These are phyloP conservation scores for Cebus imitator DNA, from an alignment of 2,113 vertebrate species.

Conservation along the genomic window DNA sequence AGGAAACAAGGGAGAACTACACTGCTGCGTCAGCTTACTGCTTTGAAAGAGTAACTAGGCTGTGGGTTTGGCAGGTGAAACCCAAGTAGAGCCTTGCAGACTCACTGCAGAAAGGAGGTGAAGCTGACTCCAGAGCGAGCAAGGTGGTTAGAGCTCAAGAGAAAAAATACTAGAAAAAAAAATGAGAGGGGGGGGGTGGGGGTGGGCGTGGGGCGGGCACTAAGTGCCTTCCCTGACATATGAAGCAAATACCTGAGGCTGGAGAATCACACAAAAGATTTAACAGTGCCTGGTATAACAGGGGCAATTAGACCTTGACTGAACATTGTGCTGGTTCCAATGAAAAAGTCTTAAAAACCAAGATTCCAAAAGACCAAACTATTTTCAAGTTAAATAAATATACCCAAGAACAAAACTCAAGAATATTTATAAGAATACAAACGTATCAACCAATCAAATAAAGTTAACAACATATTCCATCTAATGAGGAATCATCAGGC, in stretches of 20 bases:
- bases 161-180: not conserved
- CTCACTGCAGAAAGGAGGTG: not conserved
- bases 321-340: not conserved
- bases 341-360: not conserved
- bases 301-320: not conserved
- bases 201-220: too few relatives aligned
- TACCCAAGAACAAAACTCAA: not conserved
- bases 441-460: not conserved
- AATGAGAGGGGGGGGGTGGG: too few relatives aligned
- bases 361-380: not conserved
- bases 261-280: not conserved
- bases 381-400: slow-evolving; percentile 8
- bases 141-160: too few relatives aligned
- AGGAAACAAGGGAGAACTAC: not conserved
- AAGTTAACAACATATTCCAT: not conserved
- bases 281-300: not conserved
- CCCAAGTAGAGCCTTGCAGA: not conserved
- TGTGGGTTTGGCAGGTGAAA: not conserved
- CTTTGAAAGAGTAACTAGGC: not conserved
- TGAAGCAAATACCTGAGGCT: not conserved
- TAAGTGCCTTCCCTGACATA: not conserved
- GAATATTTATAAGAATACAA: not conserved
- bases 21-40: not conserved
- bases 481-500: not conserved
- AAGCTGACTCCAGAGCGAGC: not conserved